Evolutionary conservation across 2,888 invertebrate genomes (phyloP).

Genomic region (Pseudanteris insignis): DNA sequence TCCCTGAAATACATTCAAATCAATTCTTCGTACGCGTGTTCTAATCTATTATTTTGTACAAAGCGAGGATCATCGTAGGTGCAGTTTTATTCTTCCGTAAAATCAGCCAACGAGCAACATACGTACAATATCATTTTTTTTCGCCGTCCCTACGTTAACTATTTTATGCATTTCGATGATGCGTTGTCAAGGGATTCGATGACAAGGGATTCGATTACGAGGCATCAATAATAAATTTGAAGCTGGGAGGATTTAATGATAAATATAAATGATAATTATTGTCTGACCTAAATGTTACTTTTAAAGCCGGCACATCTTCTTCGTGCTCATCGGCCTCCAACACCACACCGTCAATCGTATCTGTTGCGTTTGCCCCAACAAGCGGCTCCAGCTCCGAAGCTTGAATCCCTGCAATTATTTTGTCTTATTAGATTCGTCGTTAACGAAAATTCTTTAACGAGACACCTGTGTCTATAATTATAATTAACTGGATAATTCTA

Average conservation of each 20-base stretch:
- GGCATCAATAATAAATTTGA: slow-evolving; percentile 1
- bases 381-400: slow-evolving; percentile 68
- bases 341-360: slow-evolving; percentile 62
- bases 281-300: slow-evolving; percentile 61
- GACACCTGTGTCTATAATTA: too few relatives aligned
- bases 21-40: too few relatives aligned
- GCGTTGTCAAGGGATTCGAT: too few relatives aligned
- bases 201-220: too few relatives aligned
- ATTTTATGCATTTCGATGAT: too few relatives aligned
- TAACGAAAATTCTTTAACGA: too few relatives aligned
- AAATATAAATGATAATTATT: slow-evolving; percentile 6
- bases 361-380: slow-evolving; percentile 68
- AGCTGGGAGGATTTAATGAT: too few relatives aligned
- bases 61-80: slow-evolving; percentile 51
- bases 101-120: too few relatives aligned
- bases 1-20: slow-evolving; percentile 48
- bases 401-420: slow-evolving; percentile 53
- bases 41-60: slow-evolving; percentile 18
- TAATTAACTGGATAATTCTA: too few relatives aligned
- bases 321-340: slow-evolving; percentile 63
- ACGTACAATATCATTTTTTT: too few relatives aligned
- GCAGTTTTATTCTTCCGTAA: slow-evolving; percentile 45
- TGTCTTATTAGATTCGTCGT: too few relatives aligned
- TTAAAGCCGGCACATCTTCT: slow-evolving; percentile 58
- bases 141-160: too few relatives aligned